phyloP scores from a whole-genome alignment of 2,888 invertebrate species.

The Exephanes ischioxanthus region DNA sequence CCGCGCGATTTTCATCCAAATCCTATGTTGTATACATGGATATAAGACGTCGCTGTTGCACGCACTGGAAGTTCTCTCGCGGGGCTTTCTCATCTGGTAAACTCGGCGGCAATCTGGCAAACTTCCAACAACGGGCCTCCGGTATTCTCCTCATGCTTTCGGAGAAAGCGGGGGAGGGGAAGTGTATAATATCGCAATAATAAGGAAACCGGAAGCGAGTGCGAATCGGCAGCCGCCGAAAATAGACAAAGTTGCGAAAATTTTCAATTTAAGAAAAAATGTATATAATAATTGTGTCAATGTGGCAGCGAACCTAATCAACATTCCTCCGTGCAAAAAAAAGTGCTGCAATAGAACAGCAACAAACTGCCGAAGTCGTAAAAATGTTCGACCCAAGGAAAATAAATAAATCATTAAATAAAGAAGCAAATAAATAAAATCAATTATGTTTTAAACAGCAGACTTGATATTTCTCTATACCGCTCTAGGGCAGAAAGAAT shows the following conservation, averaged over 20 bases:
- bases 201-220: slow-evolving; percentile 55
- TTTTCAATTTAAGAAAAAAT: background rate
- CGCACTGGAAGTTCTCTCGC: background rate
- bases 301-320: background rate
- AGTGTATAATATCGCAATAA: slow-evolving; percentile 47
- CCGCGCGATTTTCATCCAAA: slow-evolving; percentile 2
- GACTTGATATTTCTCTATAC: too few relatives aligned
- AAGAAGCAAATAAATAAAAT: too few relatives aligned
- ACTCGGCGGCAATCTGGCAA: slow-evolving; percentile 52
- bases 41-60: slow-evolving; percentile 2
- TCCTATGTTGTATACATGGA: background rate
- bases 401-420: too few relatives aligned
- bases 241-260: slow-evolving; percentile 18
- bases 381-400: too few relatives aligned
- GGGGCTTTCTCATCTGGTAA: slow-evolving; percentile 41
- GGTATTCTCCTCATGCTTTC: slow-evolving; percentile 28
- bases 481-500: too few relatives aligned
- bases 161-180: background rate
- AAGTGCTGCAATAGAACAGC: background rate
- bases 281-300: background rate
- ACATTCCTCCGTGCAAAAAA: background rate
- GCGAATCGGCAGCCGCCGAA: slow-evolving; percentile 40
- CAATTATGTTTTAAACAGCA: too few relatives aligned
- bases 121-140: slow-evolving; percentile 50
- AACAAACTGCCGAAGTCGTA: background rate